phyloP scores from a whole-genome alignment of 1,140 invertebrate species.

The Arctopsyche grandis region DNA sequence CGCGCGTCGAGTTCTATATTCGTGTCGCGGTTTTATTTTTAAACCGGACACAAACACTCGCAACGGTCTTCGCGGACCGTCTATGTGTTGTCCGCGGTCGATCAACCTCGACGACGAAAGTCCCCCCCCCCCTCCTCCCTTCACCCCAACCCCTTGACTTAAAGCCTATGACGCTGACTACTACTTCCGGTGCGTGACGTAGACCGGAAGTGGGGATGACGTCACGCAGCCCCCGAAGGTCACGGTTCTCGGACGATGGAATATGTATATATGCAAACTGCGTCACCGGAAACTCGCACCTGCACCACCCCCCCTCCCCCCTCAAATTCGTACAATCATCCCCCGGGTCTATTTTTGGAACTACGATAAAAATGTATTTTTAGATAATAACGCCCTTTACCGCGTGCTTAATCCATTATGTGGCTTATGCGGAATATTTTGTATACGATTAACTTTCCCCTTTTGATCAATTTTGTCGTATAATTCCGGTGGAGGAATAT shows the following conservation, averaged over 20 bases:
- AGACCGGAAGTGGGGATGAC: neutral
- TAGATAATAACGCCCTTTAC: neutral
- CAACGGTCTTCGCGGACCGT: too few relatives aligned
- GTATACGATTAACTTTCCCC: too few relatives aligned
- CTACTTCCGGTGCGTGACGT: neutral
- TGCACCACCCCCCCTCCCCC: neutral
- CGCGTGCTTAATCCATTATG: too few relatives aligned
- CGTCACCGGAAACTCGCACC: constrained; percentile 10
- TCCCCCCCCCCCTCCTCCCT: too few relatives aligned
- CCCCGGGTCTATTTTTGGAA: neutral
- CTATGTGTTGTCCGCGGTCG: too few relatives aligned
- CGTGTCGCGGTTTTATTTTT: neutral
- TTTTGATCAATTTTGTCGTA: too few relatives aligned
- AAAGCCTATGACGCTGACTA: too few relatives aligned
- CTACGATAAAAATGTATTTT: constrained; percentile 11
- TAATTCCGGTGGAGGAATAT: too few relatives aligned
- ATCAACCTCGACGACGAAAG: too few relatives aligned
- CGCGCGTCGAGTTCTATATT: neutral
- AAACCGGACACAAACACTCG: neutral
- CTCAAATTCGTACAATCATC: neutral
- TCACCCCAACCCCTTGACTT: too few relatives aligned
- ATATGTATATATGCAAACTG: neutral
- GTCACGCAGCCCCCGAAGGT: neutral
- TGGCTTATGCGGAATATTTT: too few relatives aligned
- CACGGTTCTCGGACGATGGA: neutral